These are phyloP conservation scores for Drosophila algonquin DNA, from an alignment of 2,888 invertebrate genomes.

Conservation along the genomic window DNA sequence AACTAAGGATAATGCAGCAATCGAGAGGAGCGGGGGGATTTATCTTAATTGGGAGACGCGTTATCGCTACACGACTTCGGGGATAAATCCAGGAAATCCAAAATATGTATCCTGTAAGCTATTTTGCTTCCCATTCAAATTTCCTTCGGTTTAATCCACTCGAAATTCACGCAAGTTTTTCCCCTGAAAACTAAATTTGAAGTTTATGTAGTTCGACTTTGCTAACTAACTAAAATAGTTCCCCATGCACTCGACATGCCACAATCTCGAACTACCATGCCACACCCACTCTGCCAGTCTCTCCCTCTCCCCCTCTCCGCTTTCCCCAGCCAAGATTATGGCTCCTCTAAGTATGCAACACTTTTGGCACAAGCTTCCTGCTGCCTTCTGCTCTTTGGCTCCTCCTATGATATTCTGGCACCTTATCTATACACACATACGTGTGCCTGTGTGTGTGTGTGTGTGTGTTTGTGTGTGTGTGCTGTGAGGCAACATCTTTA, in stretches of 20 bases:
- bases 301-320: neutral
- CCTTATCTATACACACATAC: constrained; percentile 20
- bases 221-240: constrained; percentile 25
- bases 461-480: constrained; percentile 9
- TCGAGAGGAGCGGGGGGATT: constrained; percentile 1
- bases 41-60: neutral
- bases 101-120: no score
- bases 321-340: constrained; percentile 11
- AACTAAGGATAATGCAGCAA: constrained; percentile 30
- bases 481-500: constrained; percentile 46
- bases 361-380: constrained; percentile 9
- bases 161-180: neutral
- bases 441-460: constrained; percentile 18
- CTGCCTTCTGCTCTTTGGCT: constrained; percentile 1
- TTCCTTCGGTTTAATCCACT: neutral
- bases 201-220: constrained; percentile 14
- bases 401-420: constrained; percentile 11
- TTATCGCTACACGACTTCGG: neutral
- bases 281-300: no score
- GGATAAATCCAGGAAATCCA: no score
- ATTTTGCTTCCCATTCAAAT: neutral
- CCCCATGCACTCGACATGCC: neutral
- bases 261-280: constrained; percentile 1
- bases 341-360: constrained; percentile 24
- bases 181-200: constrained; percentile 6